phyloP scores from a whole-genome alignment of 1,140 invertebrate genomes.

The Adelges cooleyi region DNA sequence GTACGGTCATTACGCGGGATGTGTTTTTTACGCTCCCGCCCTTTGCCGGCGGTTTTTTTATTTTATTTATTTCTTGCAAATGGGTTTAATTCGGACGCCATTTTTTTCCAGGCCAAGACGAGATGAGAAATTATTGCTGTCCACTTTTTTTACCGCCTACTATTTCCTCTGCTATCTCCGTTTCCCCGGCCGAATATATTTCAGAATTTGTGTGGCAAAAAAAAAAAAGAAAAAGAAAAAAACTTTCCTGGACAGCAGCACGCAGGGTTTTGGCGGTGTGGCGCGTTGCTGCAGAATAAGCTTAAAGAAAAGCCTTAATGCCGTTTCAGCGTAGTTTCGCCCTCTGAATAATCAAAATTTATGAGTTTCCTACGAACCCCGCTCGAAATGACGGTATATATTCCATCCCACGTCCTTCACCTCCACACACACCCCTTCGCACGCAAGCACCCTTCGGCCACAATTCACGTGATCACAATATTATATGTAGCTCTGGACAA shows the following conservation, averaged over 20 bases:
- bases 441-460: conserved; percentile 1
- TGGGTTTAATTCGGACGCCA: conserved; percentile 18
- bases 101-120: neutral
- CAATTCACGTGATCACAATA: conserved; percentile 28
- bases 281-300: conserved; percentile 7
- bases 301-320: conserved; percentile 27
- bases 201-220: conserved; percentile 18
- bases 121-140: conserved; percentile 21
- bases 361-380: conserved; percentile 24
- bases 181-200: neutral
- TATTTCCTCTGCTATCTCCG: neutral
- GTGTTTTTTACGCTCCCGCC: neutral
- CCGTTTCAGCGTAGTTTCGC: conserved; percentile 26
- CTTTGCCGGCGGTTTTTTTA: neutral
- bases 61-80: conserved; percentile 1
- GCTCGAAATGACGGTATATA: conserved; percentile 20
- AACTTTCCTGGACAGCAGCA: neutral
- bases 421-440: neutral
- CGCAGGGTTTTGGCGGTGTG: neutral
- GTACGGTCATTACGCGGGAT: neutral
- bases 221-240: conserved; percentile 2
- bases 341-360: conserved; percentile 29
- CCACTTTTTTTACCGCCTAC: neutral
- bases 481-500: conserved; percentile 16
- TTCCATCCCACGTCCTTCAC: conserved; percentile 7